Conservation (phyloP, 2,888 invertebrate species). For the Pammene fasciana region DNA sequence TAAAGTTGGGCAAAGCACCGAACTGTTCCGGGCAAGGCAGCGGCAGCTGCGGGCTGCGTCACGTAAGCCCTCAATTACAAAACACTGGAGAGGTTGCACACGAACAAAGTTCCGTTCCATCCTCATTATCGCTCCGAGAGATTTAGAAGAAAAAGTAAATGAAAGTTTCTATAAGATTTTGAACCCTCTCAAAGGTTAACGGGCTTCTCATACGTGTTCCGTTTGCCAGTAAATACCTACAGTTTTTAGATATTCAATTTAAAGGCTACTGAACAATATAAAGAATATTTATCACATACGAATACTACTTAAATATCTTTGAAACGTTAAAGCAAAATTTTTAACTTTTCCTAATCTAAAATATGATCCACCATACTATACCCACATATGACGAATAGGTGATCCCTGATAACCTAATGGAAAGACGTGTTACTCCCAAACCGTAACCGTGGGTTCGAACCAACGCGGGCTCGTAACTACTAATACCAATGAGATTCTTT, state of each 20-base stretch:
- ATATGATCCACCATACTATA: too few relatives aligned
- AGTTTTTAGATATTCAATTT: background rate
- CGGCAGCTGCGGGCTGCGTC: constrained; percentile 77
- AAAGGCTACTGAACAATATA: too few relatives aligned
- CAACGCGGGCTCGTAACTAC: too few relatives aligned
- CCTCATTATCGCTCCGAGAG: constrained; percentile 67
- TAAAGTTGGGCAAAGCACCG: constrained; percentile 72
- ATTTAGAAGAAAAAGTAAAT: constrained; percentile 52
- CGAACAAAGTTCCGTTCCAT: constrained; percentile 76
- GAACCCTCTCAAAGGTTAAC: constrained; percentile 30
- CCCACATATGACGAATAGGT: too few relatives aligned
- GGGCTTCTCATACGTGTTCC: constrained; percentile 15
- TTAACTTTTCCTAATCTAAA: too few relatives aligned
- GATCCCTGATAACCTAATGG: too few relatives aligned
- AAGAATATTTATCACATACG: too few relatives aligned
- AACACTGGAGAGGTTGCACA: constrained; percentile 75
- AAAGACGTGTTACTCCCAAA: too few relatives aligned
- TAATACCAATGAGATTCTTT: too few relatives aligned
- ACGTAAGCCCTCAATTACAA: constrained; percentile 83
- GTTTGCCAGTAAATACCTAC: background rate
- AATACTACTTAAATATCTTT: too few relatives aligned
- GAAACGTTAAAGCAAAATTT: too few relatives aligned
- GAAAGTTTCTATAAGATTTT: constrained; percentile 45
- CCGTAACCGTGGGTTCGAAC: too few relatives aligned
- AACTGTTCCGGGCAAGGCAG: constrained; percentile 71